phyloP scores from a whole-genome alignment of 2,113 vertebrate species.

The Psephotus haematonotus region DNA sequence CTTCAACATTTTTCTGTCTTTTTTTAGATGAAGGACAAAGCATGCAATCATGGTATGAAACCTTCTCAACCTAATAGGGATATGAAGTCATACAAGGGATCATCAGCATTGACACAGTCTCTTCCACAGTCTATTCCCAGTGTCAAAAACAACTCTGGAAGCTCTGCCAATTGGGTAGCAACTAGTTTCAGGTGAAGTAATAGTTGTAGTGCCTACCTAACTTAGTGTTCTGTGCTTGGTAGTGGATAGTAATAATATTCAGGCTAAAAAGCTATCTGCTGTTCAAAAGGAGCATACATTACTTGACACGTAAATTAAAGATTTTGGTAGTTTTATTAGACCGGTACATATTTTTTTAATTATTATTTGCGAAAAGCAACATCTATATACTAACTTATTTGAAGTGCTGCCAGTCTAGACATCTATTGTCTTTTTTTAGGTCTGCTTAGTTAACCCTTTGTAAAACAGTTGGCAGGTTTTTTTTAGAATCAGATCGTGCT shows the following conservation, averaged over 20 bases:
- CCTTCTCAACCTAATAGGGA: constrained; percentile 73
- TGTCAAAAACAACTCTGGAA: constrained; percentile 44
- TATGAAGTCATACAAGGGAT: constrained; percentile 62
- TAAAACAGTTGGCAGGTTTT: not conserved
- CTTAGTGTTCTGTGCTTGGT: not conserved
- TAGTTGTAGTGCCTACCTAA: not conserved
- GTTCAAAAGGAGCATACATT: not conserved
- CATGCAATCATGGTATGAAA: constrained; percentile 65
- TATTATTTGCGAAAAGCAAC: not conserved
- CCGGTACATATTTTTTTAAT: not conserved
- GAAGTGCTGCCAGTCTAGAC: not conserved
- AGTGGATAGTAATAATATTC: not conserved
- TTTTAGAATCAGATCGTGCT: not conserved
- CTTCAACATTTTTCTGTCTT: not conserved
- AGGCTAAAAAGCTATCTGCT: not conserved
- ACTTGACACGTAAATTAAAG: not conserved
- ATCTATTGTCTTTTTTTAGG: not conserved
- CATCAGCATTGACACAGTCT: constrained; percentile 68
- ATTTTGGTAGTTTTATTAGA: not conserved
- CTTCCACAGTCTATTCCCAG: constrained; percentile 79
- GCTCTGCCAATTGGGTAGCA: constrained; percentile 72
- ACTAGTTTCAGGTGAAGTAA: constrained; percentile 74
- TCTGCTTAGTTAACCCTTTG: not conserved
- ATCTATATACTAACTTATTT: not conserved
- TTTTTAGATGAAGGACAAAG: constrained; percentile 76